Evolutionary conservation across 2,113 vertebrate species (phyloP), one percentile per base, ranked within the genome.

Genomic region (Heptranchias perlo): DNA sequence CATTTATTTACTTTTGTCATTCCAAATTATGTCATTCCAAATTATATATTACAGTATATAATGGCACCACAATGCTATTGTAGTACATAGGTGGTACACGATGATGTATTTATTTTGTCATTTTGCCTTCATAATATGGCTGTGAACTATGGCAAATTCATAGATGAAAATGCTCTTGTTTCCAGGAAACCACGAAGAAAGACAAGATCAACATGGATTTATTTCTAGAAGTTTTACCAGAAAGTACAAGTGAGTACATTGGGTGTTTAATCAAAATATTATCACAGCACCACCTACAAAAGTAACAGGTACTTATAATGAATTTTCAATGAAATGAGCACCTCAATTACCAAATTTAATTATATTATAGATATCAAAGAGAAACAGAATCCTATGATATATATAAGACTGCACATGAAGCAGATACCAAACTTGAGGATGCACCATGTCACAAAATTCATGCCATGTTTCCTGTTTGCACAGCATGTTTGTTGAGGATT

Each of bases 141-240:
- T 47, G 21, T 21, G 69, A 76, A n/a, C 6, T 1, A 31, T 35
- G 28, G 31, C 49, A 89, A 16, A 58, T 58, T 62, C 5, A 58
- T 61, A 65, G 62, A 96, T 87, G 4, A 92, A 92, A 92, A 96
- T 96, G 96, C 96, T 39, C 64, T 44, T 97, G 96, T 97, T 96
- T 96, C 64, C 96, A 98, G 98, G 97, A 95, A 98, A 96, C 52
- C 98, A 98, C 13, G 97, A 98, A 54, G 98, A 98, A 96, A 97
- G 97, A 96, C 97, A 96, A 84, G 98, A 98, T 73, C 97, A 97
- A 94, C 97, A 97, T 1, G 98, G 98, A 89, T 98, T 97, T 96
- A 97, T 98, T 62, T 96, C 97, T 93, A 97, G 98, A 96, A 97
- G 97, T 97, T 98, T 98, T 87, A 97, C 97, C 18, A 97, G 98